phyloP scores from a whole-genome alignment of 2,888 invertebrate species.

The Ophion ellenae region DNA sequence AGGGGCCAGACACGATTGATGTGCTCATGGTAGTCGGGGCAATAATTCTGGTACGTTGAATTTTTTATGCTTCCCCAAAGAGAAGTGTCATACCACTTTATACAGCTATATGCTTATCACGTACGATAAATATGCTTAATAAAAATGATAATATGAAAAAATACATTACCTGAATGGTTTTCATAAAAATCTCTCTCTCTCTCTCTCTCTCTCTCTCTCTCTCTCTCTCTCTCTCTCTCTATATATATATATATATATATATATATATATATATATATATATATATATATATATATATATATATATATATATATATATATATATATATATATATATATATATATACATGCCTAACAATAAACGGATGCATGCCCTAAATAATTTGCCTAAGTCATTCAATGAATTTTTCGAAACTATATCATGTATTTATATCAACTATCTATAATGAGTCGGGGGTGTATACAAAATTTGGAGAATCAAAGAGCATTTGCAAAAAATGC shows the following conservation, averaged over 20 bases:
- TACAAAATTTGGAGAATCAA: neutral
- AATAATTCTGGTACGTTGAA: constrained; percentile 46
- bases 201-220: too few relatives aligned
- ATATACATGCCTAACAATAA: too few relatives aligned
- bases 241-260: too few relatives aligned
- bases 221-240: too few relatives aligned
- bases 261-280: too few relatives aligned
- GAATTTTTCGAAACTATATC: neutral
- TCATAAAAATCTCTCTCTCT: too few relatives aligned
- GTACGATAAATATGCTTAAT: neutral
- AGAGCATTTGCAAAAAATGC: neutral
- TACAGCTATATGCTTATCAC: neutral
- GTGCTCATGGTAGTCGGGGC: constrained; percentile 31
- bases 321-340: too few relatives aligned
- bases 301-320: too few relatives aligned
- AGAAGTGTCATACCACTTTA: constrained; percentile 33
- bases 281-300: too few relatives aligned
- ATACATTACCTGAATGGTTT: neutral
- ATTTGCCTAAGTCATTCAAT: neutral
- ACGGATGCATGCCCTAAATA: neutral
- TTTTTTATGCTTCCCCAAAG: constrained; percentile 54
- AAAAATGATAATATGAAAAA: neutral
- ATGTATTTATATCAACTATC: neutral
- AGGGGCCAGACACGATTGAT: constrained; percentile 23
- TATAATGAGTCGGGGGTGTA: neutral